Evolutionary conservation across 2,113 vertebrate species (phyloP), one percentile per base, ranked within the genome.

Genomic region (Actinemys pallida): DNA sequence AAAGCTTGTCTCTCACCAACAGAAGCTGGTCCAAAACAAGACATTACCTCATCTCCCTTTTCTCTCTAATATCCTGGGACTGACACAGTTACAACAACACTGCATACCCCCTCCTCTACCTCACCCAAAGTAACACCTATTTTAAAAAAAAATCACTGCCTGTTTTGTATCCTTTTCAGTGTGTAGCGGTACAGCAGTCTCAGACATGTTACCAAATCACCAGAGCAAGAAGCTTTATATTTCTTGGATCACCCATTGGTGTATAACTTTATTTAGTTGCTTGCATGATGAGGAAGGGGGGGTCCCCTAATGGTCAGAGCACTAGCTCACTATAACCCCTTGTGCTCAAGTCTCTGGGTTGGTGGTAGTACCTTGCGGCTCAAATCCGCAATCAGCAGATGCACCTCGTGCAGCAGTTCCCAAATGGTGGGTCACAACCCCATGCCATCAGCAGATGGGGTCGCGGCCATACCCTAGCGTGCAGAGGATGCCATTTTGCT

Each of bases 91-190:
- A 69, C 35, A 69, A 65, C 62, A 65, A n/a, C 65, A n/a, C 16
- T 19, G 35, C 17, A 19, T 72, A 72, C 19, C 5, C 35, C n/a
- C 19, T 19, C 62, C 35, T 72, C n/a, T 19, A 72, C n/a, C n/a
- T 72, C 65, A 72, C 35, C n/a, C 19, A 72, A 39, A 72, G n/a
- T 72, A 72, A 72, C n/a, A 72, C n/a, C n/a, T 72, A 19, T 72
- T 72, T 75, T 85, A n/a, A 69, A 91, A 92, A 87, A 83, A 93
- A 95, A 47, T 95, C 96, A 39, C 39, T 72, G n/a, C n/a, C 65
- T 96, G 96, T 65, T 72, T 95, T 96, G 78, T 95, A 93, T 79
- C 39, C 96, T 96, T 95, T 89, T 96, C 95, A 10, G 17, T 7
- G 65, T 69, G 35, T 69, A 69, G 35, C 8, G 1, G 35, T 72